A percentile compares a stretch with the other conserved stretches of the same genome.
Evolutionary conservation across 1,140 invertebrate genomes (phyloP).

Genomic region (Latrodectus geometricus): DNA sequence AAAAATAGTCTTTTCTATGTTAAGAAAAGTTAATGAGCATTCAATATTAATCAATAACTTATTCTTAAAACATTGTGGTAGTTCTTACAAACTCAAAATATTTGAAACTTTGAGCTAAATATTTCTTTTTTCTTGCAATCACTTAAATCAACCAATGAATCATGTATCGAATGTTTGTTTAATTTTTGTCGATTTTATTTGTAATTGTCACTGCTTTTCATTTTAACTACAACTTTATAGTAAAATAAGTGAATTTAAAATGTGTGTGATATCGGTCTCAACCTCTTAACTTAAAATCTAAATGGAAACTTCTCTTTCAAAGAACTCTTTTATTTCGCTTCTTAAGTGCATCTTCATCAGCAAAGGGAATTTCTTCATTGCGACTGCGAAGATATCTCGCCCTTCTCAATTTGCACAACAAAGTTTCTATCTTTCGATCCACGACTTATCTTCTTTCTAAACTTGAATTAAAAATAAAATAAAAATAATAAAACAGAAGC

Average conservation of each 20-base stretch:
- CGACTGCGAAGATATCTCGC: neutral
- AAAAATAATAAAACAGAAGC: neutral
- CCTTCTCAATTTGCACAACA: no score
- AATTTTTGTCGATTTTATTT: no score
- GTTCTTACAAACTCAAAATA: no score
- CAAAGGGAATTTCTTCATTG: conserved; percentile 25
- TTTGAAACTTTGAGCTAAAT: no score
- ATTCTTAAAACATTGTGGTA: no score
- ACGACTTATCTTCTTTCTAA: neutral
- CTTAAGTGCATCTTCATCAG: conserved; percentile 17
- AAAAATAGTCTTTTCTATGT: no score
- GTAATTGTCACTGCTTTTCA: no score
- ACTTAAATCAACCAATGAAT: no score
- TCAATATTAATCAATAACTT: no score
- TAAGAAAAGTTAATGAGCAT: no score
- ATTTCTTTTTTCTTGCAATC: no score
- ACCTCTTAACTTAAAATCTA: conserved; percentile 35
- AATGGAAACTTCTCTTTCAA: conserved; percentile 22
- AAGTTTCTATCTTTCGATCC: neutral
- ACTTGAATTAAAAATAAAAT: neutral
- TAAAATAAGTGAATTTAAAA: neutral
- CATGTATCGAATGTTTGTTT: no score
- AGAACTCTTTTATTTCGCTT: conserved; percentile 9
- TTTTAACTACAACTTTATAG: neutral
- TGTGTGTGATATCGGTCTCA: neutral